These are phyloP conservation scores for Pseudocheirus occidentalis DNA, from an alignment of 2,797 vertebrate genomes.

Conservation along the genomic window DNA sequence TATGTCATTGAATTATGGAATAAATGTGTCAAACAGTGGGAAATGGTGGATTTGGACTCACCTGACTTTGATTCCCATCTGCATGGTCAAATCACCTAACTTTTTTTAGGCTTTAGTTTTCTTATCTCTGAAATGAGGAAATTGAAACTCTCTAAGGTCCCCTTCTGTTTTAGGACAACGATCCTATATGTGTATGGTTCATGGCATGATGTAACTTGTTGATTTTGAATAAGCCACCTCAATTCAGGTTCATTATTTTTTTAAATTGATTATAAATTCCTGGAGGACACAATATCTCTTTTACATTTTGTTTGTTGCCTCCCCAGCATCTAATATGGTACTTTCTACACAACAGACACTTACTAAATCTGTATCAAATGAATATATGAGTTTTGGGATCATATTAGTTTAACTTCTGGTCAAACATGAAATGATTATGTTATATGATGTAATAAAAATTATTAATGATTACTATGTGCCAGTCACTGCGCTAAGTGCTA, in stretches of 20 bases:
- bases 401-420: neutral
- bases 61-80: neutral
- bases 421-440: neutral
- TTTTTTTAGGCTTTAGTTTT: neutral
- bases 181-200: neutral
- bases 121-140: neutral
- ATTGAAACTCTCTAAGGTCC: neutral
- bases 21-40: neutral
- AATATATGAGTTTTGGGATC: neutral
- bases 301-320: neutral
- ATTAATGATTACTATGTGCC: neutral
- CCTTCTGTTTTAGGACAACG: slow-evolving; percentile 4
- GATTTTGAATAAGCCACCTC: neutral
- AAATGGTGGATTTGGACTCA: neutral
- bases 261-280: neutral
- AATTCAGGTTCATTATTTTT: neutral
- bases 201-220: slow-evolving; percentile 24
- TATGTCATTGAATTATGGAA: neutral
- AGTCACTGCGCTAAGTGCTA: neutral
- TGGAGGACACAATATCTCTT: neutral
- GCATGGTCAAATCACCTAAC: neutral
- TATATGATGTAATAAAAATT: neutral
- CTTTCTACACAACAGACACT: neutral
- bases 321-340: neutral
- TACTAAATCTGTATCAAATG: neutral